Evolutionary conservation across 2,888 invertebrate species (phyloP).

Genomic region (Amaurobius ferox): DNA sequence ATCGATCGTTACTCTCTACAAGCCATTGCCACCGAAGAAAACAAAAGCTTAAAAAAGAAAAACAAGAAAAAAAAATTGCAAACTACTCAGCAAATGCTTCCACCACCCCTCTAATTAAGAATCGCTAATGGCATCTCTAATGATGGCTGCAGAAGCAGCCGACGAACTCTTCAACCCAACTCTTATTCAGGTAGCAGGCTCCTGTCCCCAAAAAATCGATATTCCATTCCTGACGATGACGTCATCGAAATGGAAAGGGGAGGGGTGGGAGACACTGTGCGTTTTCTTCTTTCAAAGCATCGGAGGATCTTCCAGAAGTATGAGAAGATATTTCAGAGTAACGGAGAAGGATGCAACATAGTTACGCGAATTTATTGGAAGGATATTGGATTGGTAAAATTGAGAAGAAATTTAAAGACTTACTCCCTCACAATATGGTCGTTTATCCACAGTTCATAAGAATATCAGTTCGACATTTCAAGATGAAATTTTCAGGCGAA

Average conservation of each 20-base stretch:
- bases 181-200: slow-evolving; percentile 54
- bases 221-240: slow-evolving; percentile 45
- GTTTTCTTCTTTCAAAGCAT: slow-evolving; percentile 37
- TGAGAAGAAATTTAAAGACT: too few species aligned
- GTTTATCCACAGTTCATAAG: too few species aligned
- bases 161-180: neutral
- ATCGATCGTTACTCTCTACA: slow-evolving; percentile 25
- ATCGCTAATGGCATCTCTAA: slow-evolving; percentile 70
- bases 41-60: slow-evolving; percentile 30
- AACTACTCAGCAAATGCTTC: slow-evolving; percentile 24
- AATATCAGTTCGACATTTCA: too few species aligned
- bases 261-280: neutral
- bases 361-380: neutral
- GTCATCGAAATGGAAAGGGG: slow-evolving; percentile 36
- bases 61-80: slow-evolving; percentile 15
- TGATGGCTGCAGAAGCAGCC: slow-evolving; percentile 48
- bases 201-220: slow-evolving; percentile 65
- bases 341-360: neutral
- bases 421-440: too few species aligned
- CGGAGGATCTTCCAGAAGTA: slow-evolving; percentile 28
- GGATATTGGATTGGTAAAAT: too few species aligned
- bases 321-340: slow-evolving; percentile 8
- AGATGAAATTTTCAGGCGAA: too few species aligned
- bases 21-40: slow-evolving; percentile 23
- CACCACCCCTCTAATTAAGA: slow-evolving; percentile 68